Evolutionary conservation across 2,113 vertebrate species (phyloP), one percentile per base, ranked within the genome.

Genomic region (Nibea albiflora): DNA sequence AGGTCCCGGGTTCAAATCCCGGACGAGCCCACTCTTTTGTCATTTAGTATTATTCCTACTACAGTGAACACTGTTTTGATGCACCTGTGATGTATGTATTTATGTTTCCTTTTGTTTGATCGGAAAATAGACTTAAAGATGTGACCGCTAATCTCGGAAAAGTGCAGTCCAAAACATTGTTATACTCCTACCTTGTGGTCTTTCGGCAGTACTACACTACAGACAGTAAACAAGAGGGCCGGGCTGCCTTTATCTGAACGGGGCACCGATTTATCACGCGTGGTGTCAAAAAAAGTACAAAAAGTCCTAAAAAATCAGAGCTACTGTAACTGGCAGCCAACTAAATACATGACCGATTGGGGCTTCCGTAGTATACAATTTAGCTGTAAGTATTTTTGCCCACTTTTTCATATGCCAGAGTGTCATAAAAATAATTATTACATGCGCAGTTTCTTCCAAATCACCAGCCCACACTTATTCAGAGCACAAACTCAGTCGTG

Each of bases 1-100:
- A 94, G 94, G 92, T 94, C 93, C 90, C 92, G 94, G 94, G 93
- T 94, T 94, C 93, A 94, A 94, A 94, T 94, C 94, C 93, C 94
- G 92, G 93, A 95, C 93, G 93, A 94, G 93, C 94, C 92, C 92
- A 58, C 0, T 0, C 0, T 28, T 28, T 58, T 35, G 1, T 1
- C 2, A 2, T 5, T 0, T 8, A 22, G 12, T 0, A 6, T 9
- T 2, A 1, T 63, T 56, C 12, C 11, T 15, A 7, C 16, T 0
- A 11, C 1, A 44, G 0, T 9, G 4, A 1, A 2, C 1, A 2
- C 5, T 4, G 0, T 8, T 9, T 42, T 49, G 0, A 26, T 26
- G 1, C 6, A 12, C 5, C 0, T 8, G 15, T 26, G 0, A n/a
- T 0, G 2, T 35, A 19, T 24, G 1, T 44, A n/a, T 0, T 1